Base-by-base conservation (phyloP, 2,888 invertebrate genomes). In the Drosophila cyrtoloma region DNA sequence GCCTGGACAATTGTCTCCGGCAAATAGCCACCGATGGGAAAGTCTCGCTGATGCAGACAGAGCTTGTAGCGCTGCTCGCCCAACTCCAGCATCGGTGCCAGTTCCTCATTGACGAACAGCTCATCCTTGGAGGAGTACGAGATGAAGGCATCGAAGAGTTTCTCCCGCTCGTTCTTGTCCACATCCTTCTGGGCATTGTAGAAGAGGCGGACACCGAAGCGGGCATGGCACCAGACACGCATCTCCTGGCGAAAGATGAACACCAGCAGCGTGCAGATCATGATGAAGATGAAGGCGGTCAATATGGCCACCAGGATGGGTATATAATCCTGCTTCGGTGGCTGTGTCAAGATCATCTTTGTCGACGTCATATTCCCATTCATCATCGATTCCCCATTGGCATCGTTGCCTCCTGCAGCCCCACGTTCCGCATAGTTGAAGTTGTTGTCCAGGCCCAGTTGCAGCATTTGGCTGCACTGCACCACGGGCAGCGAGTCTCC, bases 41-140 rank as follows among this genome's bases (percentile, higher is more conserved):
- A 97, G 94, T 98, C 98, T 69, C 98, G 95, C 93, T 98, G 98
- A 92, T 98, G 97, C 82, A 99, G 95, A 93, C 98, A 98, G 78
- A 99, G 95, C 85, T 97, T 95, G 94, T 98, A 99, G 79, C 96
- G 96, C n/a, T 92, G 92, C 35, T 96, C 96, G 81, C 96, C 96
- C 75, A 96, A 95, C 94, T 98, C 98, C 81, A 99, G 95, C 79
- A 97, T 97, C 16, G 97, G 97, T 55, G 97, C 97, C 88, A 98
- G 94, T 92, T 97, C 97, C 93, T 98, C 97, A 81, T 96, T 96
- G 35, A 98, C 98, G 93, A 98, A 98, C 35, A 96, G 95, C 92
- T 98, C 98, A 93, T 99, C 98, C 93, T 98, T 97, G 70, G 97
- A 97, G 91, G 97, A 97, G 94, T 99, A 99, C 91, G 98, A 97